Base-by-base conservation (phyloP, 2,797 vertebrate species). In the Anguilla marmorata region DNA sequence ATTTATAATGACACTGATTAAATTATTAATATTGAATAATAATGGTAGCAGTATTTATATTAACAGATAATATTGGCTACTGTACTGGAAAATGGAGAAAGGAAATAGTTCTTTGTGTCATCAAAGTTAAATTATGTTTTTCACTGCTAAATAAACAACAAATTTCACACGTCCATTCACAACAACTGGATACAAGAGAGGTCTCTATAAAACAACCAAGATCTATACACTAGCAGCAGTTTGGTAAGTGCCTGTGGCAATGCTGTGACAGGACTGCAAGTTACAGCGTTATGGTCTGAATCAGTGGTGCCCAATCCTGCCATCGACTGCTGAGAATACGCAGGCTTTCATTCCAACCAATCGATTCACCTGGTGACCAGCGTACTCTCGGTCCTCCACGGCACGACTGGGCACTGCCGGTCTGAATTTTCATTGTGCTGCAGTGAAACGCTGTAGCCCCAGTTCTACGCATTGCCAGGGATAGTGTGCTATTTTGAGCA, bases 211-310 rank as follows among this genome's bases (percentile, higher is more conserved):
- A 87, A 41, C 21, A 30, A 27, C 21, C 45, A 8, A 66, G 11
- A 83, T 41, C 11, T 58, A 83, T 37, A 21, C 30, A 66, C 54
- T 82, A 74, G 50, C 69, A 87, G 86, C 37, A 30, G 27, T 16
- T 33, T 19, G 37, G 79, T 37, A 41, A 27, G 33, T 52, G 21
- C 33, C 76, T 82, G 52, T 84, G 2, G 30, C 27, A 84, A 56
- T 84, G 14, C 3, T 66, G 85, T 58, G 8, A 12, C 19, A 83
- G 69, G 37, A 45, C 48, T 69, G 45, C 3, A 30, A 69, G 50
- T 88, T 82, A 88, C 87, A 58, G 52, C 14, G 30, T 83, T 66
- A 58, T 11, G 8, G 11, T 80, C n/a, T 86, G 37, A 41, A 41
- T 41, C 37, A 41, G 37, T 41, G 37, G 37, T 41, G 37, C 37